Percentiles rank a stretch among this genome's conserved stretches.
Conservation (phyloP, 2,888 invertebrate genomes). For the Eupsilia transversa region DNA sequence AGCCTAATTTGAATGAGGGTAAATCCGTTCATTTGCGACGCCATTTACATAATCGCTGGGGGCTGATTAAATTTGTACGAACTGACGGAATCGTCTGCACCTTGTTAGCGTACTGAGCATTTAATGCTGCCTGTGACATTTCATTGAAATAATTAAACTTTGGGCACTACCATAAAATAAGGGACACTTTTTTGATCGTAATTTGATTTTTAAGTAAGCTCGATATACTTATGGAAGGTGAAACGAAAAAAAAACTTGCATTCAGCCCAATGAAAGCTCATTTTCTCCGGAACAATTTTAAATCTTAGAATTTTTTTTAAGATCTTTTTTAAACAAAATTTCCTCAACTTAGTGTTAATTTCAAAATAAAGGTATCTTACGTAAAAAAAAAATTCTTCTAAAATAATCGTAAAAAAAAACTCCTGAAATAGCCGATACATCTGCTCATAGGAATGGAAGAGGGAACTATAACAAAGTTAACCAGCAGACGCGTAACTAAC, state of each 20-base stretch:
- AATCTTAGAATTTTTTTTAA: neutral
- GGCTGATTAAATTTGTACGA: slow-evolving; percentile 84
- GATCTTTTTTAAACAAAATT: too few species aligned
- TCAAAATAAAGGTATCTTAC: too few species aligned
- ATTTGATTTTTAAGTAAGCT: neutral
- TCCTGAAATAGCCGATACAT: neutral
- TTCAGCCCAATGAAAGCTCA: neutral
- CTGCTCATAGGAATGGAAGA: slow-evolving; percentile 51
- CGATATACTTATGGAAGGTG: neutral
- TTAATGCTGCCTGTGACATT: slow-evolving; percentile 39
- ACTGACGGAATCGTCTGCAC: slow-evolving; percentile 68
- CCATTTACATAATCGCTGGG: slow-evolving; percentile 85
- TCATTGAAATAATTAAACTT: slow-evolving; percentile 34
- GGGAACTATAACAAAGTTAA: slow-evolving; percentile 71
- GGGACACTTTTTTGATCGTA: neutral
- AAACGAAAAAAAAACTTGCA: neutral
- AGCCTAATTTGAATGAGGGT: slow-evolving; percentile 82
- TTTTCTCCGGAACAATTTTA: neutral
- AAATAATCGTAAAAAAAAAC: too few species aligned
- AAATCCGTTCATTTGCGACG: slow-evolving; percentile 80
- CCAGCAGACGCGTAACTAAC: slow-evolving; percentile 72
- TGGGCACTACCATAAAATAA: neutral
- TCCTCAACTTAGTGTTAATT: too few species aligned
- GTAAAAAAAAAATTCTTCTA: too few species aligned
- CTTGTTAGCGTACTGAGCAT: slow-evolving; percentile 50